Base-by-base conservation (phyloP, 1,140 invertebrate species). In the Brachionus asplanchnoidis region DNA sequence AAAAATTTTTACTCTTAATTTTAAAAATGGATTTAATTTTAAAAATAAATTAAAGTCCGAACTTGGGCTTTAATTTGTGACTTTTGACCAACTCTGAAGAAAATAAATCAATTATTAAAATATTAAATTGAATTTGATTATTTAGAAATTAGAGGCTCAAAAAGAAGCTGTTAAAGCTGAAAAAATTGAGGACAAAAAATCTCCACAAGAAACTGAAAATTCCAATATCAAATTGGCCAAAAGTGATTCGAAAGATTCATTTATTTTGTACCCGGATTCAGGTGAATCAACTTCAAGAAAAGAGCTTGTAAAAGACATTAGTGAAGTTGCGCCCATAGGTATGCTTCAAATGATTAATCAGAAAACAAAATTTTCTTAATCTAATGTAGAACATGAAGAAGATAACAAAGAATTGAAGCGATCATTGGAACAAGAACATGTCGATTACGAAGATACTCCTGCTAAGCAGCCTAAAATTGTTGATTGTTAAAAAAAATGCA, bases 171-270 rank as follows among this genome's bases (percentile, higher is more conserved):
- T 60, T 20, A 60, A 60, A 60, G 17, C 53, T 9, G 53, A 60
- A 42, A 73, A 73, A 40, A 42, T 20, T 20, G 32, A 73, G 40
- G 68, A 73, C 2, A 42, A 73, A 42, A 40, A 73, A 42, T 42
- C 68, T 44, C 5, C 14, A 9, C 36, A 20, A 46, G 73, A 77
- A 77, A 50, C 20, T 6, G 73, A 77, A 50, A 20, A 46, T 23
- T 77, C 73, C 2, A 77, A 77, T 77, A 23, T 77, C 12, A 77
- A 77, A 77, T 50, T 77, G 5, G 73, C 73, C 4, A 77, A 50
- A 50, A 77, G 44, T 77, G 73, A 77, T 77, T 77, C 73, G 11
- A 77, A 77, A n/a, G 73, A 77, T 77, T 77, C 73, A 20, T 77
- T 77, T 28, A 77, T 77, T 14, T 36, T 50, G n/a, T 77, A 50